These are phyloP conservation scores for Periophthalmodon schlosseri DNA, from an alignment of 2,113 vertebrate species.

Conservation along the genomic window DNA sequence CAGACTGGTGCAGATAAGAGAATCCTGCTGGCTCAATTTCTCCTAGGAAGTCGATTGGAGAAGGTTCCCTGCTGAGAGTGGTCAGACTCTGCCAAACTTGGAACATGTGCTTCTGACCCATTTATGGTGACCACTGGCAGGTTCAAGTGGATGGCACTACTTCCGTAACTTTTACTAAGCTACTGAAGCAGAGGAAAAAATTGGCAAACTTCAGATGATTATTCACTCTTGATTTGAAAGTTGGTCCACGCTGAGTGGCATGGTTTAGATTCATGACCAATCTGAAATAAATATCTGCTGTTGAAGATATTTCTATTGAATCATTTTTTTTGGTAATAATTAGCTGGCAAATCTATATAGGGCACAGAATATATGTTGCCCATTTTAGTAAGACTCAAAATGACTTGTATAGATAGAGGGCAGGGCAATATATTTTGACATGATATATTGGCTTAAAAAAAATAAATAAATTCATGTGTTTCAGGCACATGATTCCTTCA, in stretches of 20 bases:
- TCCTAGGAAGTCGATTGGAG: slow-evolving; percentile 53
- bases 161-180: background rate
- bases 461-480: no score
- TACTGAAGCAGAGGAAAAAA: slow-evolving; percentile 52
- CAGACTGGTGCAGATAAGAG: slow-evolving; percentile 72
- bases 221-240: slow-evolving; percentile 61
- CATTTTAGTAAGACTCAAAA: no score
- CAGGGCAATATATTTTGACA: no score
- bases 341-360: background rate
- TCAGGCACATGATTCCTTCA: no score
- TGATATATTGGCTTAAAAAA: no score
- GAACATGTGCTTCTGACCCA: slow-evolving; percentile 63
- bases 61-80: slow-evolving; percentile 56
- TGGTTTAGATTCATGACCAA: slow-evolving; percentile 33
- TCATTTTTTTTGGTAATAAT: background rate
- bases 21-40: slow-evolving; percentile 77
- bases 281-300: slow-evolving; percentile 44
- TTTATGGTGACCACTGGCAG: slow-evolving; percentile 57
- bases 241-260: slow-evolving; percentile 40
- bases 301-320: slow-evolving; percentile 5
- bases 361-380: no score
- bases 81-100: slow-evolving; percentile 57
- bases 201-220: slow-evolving; percentile 51
- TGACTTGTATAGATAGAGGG: no score
- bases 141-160: slow-evolving; percentile 14